phyloP scores from a whole-genome alignment of 2,888 invertebrate species.

The Standfussiana lucernea region DNA sequence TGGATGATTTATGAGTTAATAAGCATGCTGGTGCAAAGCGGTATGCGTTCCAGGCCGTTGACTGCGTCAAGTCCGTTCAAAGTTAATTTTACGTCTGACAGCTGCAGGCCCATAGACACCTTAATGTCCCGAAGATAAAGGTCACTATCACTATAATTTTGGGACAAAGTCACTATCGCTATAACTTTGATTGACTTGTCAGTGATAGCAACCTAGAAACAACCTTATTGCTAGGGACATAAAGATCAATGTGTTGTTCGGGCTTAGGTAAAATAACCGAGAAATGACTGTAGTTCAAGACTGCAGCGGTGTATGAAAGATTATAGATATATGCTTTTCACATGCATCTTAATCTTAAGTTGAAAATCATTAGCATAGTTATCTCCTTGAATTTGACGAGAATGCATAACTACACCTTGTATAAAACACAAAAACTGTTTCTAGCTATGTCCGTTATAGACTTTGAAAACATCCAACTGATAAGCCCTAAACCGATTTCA shows the following conservation, averaged over 20 bases:
- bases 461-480: too few relatives aligned
- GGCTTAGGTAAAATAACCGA: neutral
- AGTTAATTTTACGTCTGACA: neutral
- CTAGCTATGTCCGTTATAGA: too few relatives aligned
- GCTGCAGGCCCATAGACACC: neutral
- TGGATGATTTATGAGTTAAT: slow-evolving; percentile 51
- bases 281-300: slow-evolving; percentile 35
- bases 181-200: too few relatives aligned
- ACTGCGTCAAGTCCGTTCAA: neutral
- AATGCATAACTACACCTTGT: too few relatives aligned
- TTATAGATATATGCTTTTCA: slow-evolving; percentile 69
- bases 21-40: slow-evolving; percentile 44
- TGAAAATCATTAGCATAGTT: too few relatives aligned
- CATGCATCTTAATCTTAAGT: slow-evolving; percentile 67
- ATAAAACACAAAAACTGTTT: too few relatives aligned
- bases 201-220: neutral
- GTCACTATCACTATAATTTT: neutral
- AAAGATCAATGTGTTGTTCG: neutral
- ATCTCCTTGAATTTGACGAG: too few relatives aligned
- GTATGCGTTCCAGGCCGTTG: slow-evolving; percentile 46
- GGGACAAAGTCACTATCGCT: too few relatives aligned
- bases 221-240: neutral
- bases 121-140: neutral
- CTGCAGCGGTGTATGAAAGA: slow-evolving; percentile 59
- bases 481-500: too few relatives aligned